phyloP scores from a whole-genome alignment of 2,888 invertebrate species.

The Muschampia plurimacula region DNA sequence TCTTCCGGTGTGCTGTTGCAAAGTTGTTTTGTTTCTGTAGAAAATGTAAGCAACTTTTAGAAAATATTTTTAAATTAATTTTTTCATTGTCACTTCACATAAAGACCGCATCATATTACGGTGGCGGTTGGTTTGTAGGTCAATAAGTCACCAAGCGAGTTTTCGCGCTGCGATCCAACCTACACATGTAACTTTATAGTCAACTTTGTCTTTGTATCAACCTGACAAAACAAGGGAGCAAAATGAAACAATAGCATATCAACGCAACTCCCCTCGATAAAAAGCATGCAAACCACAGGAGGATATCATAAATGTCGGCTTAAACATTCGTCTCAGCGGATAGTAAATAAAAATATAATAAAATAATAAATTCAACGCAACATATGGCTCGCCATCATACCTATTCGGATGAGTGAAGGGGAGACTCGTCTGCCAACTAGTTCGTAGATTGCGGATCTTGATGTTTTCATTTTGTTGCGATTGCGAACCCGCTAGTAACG shows the following conservation, averaged over 20 bases:
- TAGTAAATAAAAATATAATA: conserved; percentile 84
- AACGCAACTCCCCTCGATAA: conserved; percentile 65
- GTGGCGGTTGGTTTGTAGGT: conserved; percentile 36
- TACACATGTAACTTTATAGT: conserved; percentile 38
- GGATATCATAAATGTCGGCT: conserved; percentile 85
- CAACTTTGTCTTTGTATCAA: conserved; percentile 61
- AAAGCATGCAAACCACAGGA: conserved; percentile 79
- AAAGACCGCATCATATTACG: conserved; percentile 32
- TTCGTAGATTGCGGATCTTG: conserved; percentile 40
- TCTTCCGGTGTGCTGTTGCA: conserved; percentile 21
- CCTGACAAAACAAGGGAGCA: conserved; percentile 75
- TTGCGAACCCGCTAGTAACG: conserved; percentile 17
- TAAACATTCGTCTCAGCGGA: conserved; percentile 82
- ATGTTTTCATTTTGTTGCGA: conserved; percentile 34
- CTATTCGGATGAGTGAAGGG: conserved; percentile 50
- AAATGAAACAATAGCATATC: conserved; percentile 78
- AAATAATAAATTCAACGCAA: conserved; percentile 82
- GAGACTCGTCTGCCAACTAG: conserved; percentile 46
- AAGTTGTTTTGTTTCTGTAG: conserved; percentile 11
- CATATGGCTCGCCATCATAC: conserved; percentile 72
- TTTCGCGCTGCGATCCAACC: conserved; percentile 35
- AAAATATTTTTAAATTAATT: not conserved
- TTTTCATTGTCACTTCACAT: not conserved
- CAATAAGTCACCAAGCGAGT: conserved; percentile 37
- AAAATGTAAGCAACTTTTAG: not conserved